Percentiles rank a stretch among this genome's conserved stretches.
These are phyloP conservation scores for Chelmon rostratus DNA, from an alignment of 2,797 vertebrate species.

Conservation along the genomic window DNA sequence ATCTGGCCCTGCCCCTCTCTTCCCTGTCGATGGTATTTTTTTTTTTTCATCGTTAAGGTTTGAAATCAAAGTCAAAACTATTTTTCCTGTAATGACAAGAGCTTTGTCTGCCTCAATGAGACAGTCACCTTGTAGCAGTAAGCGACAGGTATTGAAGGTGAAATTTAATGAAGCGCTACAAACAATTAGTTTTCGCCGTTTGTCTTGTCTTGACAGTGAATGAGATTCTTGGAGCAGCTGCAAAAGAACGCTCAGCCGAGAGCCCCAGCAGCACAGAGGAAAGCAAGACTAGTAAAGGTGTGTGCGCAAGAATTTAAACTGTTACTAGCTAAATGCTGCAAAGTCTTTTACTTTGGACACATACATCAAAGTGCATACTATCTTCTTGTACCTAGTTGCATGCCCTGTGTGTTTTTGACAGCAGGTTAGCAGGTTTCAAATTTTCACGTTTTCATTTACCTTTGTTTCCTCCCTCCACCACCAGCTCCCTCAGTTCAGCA, in stretches of 20 bases:
- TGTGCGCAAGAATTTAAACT: background rate
- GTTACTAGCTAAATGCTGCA: background rate
- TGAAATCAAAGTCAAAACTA: slow-evolving; percentile 16
- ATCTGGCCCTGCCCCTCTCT: slow-evolving; percentile 80
- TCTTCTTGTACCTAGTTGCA: background rate
- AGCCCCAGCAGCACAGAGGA: slow-evolving; percentile 77
- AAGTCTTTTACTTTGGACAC: background rate
- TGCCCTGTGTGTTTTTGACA: background rate
- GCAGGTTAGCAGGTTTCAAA: background rate
- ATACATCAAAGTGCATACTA: background rate
- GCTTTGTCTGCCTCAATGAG: background rate
- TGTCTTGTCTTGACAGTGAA: slow-evolving; percentile 75
- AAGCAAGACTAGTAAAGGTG: slow-evolving; percentile 80
- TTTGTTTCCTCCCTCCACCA: slow-evolving; percentile 6
- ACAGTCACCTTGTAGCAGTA: background rate
- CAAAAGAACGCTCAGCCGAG: slow-evolving; percentile 77
- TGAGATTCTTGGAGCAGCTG: slow-evolving; percentile 79
- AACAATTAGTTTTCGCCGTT: slow-evolving; percentile 27
- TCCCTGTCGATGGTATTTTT: slow-evolving; percentile 80
- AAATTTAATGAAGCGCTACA: slow-evolving; percentile 17
- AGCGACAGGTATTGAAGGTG: background rate
- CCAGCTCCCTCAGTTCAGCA: slow-evolving; percentile 88
- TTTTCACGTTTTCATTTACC: slow-evolving; percentile 31
- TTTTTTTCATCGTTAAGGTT: background rate
- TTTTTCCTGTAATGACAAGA: slow-evolving; percentile 17